Percentiles rank a stretch among this genome's conserved stretches.
These are phyloP conservation scores for Clarias laeviceps DNA, from an alignment of 2,797 vertebrate genomes.

Conservation along the genomic window DNA sequence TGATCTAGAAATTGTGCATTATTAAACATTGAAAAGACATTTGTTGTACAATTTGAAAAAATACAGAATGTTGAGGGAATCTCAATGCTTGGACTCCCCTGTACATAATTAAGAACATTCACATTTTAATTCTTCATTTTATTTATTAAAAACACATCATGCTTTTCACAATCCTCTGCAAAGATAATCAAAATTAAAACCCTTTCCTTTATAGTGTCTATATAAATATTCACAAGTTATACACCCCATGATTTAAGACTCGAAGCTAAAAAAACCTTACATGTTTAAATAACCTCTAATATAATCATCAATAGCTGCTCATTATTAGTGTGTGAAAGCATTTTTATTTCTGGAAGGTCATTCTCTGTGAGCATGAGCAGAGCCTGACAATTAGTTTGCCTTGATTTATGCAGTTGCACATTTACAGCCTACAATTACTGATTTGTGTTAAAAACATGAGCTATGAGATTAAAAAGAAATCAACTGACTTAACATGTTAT, in stretches of 20 bases:
- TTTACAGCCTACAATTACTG: neutral
- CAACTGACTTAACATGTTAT: neutral
- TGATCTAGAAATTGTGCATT: neutral
- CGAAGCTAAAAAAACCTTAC: neutral
- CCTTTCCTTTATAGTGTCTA: neutral
- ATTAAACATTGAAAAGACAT: neutral
- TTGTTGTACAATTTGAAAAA: neutral
- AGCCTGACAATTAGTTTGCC: neutral
- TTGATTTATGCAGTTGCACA: conserved; percentile 1
- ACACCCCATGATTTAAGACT: neutral
- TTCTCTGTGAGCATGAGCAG: neutral
- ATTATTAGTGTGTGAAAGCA: no score
- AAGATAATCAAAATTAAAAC: neutral
- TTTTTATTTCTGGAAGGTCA: neutral
- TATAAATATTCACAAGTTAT: neutral
- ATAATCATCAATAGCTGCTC: neutral
- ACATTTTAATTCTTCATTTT: neutral
- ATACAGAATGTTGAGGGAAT: no score
- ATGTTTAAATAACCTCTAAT: neutral
- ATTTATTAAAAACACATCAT: neutral
- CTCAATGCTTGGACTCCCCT: neutral
- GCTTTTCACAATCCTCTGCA: neutral
- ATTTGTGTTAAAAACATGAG: neutral
- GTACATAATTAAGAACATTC: neutral
- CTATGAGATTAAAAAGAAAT: neutral